Base-by-base conservation (phyloP, 2,888 invertebrate genomes). In the Acanthosepion lycidas region DNA sequence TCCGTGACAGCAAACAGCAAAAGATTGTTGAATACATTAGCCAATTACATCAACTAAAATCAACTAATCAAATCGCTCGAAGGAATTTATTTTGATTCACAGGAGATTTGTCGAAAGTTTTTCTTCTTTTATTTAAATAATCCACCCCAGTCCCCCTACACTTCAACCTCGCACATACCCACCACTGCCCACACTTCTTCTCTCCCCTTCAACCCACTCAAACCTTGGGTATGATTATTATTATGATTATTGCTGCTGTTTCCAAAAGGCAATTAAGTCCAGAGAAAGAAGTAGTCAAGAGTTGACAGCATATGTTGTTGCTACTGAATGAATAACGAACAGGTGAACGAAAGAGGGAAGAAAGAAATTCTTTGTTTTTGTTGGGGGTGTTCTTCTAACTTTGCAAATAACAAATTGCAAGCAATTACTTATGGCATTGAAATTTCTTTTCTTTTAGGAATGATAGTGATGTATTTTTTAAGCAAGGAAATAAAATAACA, bases 391-490 rank as follows among this genome's bases (percentile, higher is more conserved):
- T 78, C 59, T 59, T 78, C 9, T 9, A 78, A 18, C 33, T 78
- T 78, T 78, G 78, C n/a, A 78, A n/a, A n/a, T 78, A 78, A 78
- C 78, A 78, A 78, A 78, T 78, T 78, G 78, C 28, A 78, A 78
- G 78, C 78, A 78, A 78, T 78, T 78, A n/a, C n/a, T 78, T 78
- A 78, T 5, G 23, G 59, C 59, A 59, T 78, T n/a, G n/a, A 78
- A 9, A 78, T n/a, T n/a, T n/a, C 15, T 4, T n/a, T 33, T 78
- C 15, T n/a, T n/a, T 78, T n/a, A 0, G 1, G 12, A 78, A 18
- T 12, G n/a, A 78, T 15, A 18, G 12, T 15, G 15, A 33, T 78
- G n/a, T 78, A 23, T 59, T 59, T 33, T 59, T 20, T 6, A 20
- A 55, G 20, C 4, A 20, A 55, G 55, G 1, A 20, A 55, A 15